These are phyloP conservation scores for Choristoneura fumiferana DNA, from an alignment of 1,140 invertebrate species.

Conservation along the genomic window DNA sequence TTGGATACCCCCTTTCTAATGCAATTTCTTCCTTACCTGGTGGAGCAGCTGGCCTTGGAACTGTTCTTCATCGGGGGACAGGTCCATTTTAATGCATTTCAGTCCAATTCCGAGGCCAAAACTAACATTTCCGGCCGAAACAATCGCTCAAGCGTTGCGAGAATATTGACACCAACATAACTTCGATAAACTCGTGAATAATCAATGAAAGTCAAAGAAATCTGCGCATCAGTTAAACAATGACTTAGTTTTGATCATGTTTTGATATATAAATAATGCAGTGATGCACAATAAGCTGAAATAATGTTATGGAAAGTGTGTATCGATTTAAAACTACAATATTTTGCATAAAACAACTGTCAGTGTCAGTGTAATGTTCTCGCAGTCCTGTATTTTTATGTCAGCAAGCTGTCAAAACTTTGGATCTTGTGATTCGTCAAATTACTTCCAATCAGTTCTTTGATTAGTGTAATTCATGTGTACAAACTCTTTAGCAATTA, in stretches of 20 bases:
- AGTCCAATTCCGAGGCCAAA: slow-evolving; percentile 35
- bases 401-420: no score
- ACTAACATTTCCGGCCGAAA: slow-evolving; percentile 45
- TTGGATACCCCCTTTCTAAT: slow-evolving; percentile 15
- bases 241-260: no score
- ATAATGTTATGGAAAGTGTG: neutral
- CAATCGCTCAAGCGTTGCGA: slow-evolving; percentile 55
- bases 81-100: slow-evolving; percentile 72
- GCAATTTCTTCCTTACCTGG: slow-evolving; percentile 77
- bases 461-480: no score
- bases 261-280: neutral
- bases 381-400: neutral
- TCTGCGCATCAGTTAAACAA: no score
- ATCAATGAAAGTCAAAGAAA: neutral
- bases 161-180: slow-evolving; percentile 4
- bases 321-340: slow-evolving; percentile 11
- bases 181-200: neutral
- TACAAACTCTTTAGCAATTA: no score
- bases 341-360: slow-evolving; percentile 9
- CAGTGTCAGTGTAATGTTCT: neutral
- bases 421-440: no score
- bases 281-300: neutral
- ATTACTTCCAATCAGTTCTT: no score
- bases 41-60: slow-evolving; percentile 88
- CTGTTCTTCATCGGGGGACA: slow-evolving; percentile 87